Base-by-base conservation (phyloP, 1,140 invertebrate species). In the Pogonus chalceus region DNA sequence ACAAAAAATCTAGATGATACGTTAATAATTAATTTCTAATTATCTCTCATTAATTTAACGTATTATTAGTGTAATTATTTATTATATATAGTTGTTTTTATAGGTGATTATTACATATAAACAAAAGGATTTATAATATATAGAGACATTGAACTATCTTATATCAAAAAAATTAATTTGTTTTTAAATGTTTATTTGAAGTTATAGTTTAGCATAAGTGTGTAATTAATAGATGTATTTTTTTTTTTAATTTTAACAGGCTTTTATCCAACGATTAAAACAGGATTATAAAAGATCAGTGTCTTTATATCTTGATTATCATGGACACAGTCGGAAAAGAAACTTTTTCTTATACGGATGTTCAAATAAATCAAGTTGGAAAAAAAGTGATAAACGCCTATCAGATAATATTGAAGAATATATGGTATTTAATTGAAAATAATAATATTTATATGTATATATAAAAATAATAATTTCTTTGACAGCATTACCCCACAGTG, bases 341-440 rank as follows among this genome's bases (percentile, higher is more conserved):
- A 94, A 93, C 65, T 85, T 90, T 43, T 94, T 94, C 74, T 75
- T 92, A 56, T 92, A 90, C 68, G 90, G 90, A 23, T 93, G 90
- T 69, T 87, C 85, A 59, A 81, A 73, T 57, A 75, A 76, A 20
- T 75, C 79, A 62, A 81, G 79, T 55, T 84, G 81, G 80, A 77
- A 74, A 65, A 71, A 73, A 53, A 72, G 65, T 52, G 80, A 83
- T 64, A 68, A 72, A 48, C 66, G 72, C 35, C 71, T 73, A 57
- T 70, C 68, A 20, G 79, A 82, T 59, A 71, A 78, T 61, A 76
- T 76, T 35, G 68, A 76, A 56, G 75, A 82, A 64, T 79, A 80
- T 70, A 71, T 82, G 61, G 80, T 82, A 72, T 76, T 47, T 21
- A 31, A 31, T 31, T 4, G 14, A 31, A 31, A 7, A 14, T 31